A percentile compares a stretch with the other conserved stretches of the same genome.
Conservation (phyloP, 2,113 vertebrate genomes). For the Spermophilus dauricus region DNA sequence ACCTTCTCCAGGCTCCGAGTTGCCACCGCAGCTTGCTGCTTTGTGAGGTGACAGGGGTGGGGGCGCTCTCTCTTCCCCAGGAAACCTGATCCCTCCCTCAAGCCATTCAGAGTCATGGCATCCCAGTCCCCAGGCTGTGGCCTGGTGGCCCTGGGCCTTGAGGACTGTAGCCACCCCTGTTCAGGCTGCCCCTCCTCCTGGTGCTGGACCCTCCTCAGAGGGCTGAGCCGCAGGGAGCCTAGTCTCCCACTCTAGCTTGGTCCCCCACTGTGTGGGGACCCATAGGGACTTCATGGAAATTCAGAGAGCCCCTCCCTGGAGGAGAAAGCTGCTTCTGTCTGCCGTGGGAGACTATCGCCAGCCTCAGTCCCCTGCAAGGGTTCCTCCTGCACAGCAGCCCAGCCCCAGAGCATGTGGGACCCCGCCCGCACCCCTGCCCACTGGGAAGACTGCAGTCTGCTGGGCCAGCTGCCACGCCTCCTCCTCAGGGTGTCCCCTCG, state of each 20-base stretch:
- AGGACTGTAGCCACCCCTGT: neutral
- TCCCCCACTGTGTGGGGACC: neutral
- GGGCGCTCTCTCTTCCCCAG: neutral
- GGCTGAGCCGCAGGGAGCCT: too few species aligned
- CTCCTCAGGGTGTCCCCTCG: neutral
- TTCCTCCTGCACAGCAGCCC: neutral
- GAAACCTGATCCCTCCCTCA: neutral
- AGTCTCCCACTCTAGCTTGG: neutral
- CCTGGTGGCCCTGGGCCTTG: neutral
- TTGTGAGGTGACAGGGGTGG: neutral
- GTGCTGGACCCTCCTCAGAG: too few species aligned
- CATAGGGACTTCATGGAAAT: fast-evolving
- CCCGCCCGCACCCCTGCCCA: too few species aligned
- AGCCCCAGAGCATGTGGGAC: neutral
- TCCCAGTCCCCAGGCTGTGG: neutral
- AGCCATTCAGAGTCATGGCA: neutral
- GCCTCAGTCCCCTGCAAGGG: neutral
- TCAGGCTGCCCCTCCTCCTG: too few species aligned
- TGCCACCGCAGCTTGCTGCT: neutral
- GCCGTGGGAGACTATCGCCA: fast-evolving
- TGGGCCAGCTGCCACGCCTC: neutral
- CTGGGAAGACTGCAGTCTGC: neutral
- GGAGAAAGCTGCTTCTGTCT: neutral
- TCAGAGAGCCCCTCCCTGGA: neutral
- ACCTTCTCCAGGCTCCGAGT: neutral